phyloP scores from a whole-genome alignment of 2,797 vertebrate species.

The Hippoglossus hippoglossus region DNA sequence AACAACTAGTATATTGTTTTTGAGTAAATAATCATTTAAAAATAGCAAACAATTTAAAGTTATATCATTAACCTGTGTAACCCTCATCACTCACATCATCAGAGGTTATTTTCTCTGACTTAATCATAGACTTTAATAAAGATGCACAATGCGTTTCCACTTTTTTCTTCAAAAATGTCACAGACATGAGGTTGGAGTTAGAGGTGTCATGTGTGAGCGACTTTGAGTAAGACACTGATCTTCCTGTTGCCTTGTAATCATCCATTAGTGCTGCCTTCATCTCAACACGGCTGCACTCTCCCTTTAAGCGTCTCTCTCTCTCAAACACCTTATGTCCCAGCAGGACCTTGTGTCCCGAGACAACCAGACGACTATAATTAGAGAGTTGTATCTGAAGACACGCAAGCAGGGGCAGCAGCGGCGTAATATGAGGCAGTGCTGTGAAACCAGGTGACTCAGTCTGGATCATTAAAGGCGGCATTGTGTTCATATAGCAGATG shows the following conservation, averaged over 20 bases:
- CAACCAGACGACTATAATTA: slow-evolving; percentile 47
- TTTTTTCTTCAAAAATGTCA: too few species aligned
- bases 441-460: slow-evolving; percentile 32
- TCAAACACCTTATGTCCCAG: slow-evolving; percentile 26
- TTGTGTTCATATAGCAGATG: slow-evolving; percentile 26
- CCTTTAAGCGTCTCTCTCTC: background rate
- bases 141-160: too few species aligned
- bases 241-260: background rate
- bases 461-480: slow-evolving; percentile 13
- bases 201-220: too few species aligned
- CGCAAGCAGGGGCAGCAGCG: slow-evolving; percentile 5
- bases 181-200: too few species aligned
- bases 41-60: too few species aligned
- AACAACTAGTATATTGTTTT: too few species aligned
- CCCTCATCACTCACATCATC: too few species aligned
- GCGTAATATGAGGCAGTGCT: slow-evolving; percentile 46
- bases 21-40: too few species aligned
- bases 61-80: too few species aligned
- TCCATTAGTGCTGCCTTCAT: background rate
- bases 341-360: slow-evolving; percentile 31
- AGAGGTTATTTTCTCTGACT: too few species aligned
- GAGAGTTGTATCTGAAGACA: slow-evolving; percentile 38
- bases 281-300: slow-evolving; percentile 1
- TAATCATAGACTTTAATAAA: too few species aligned
- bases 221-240: background rate